Evolutionary conservation across 1,140 invertebrate genomes (phyloP), one percentile per base, ranked within the genome.

Genomic region (Thalassaphorura encarpata): DNA sequence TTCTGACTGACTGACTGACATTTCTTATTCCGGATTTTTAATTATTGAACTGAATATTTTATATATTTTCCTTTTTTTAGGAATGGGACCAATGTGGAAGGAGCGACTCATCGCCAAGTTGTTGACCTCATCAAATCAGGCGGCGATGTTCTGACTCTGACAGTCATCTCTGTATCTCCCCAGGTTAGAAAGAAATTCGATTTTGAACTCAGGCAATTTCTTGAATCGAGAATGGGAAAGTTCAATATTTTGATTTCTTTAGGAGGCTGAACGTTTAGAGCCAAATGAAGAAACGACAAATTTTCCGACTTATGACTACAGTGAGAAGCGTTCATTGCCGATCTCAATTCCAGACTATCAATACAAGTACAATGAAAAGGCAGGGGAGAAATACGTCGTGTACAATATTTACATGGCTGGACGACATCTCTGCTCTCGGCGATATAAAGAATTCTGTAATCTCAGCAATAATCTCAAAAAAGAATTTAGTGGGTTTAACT

Each of bases 371-470:
- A 72, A 76, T 69, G 87, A 78, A 79, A 85, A 75, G 64, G 83
- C 80, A 68, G 89, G 88, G 21, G 89, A 97, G 66, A 85, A 86
- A 64, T 98, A 86, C 75, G 89, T 96, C 52, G 91, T 95, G 0
- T 99, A 90, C 74, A 98, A 98, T 71, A 96, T 99, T 57, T 95
- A 98, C 71, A 98, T 99, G 94, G 95, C 96, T 27, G 95, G 95
- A 0, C 73, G 95, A 42, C 95, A 98, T 72, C 75, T 99, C 24
- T 98, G 96, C 70, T 97, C 93, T 28, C 76, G 95, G 45, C 77
- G 96, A 36, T 99, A 98, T 71, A 80, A 92, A 48, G 95, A 99
- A 74, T 99, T 98, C 71, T 82, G 89, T 16, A 85, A 86, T 54
- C 54, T 63, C 21, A 52, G 49, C 69, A 80, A 83, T 64, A 82